These are phyloP conservation scores for Emydura subglobosa DNA, from an alignment of 2,113 vertebrate genomes.

Conservation along the genomic window DNA sequence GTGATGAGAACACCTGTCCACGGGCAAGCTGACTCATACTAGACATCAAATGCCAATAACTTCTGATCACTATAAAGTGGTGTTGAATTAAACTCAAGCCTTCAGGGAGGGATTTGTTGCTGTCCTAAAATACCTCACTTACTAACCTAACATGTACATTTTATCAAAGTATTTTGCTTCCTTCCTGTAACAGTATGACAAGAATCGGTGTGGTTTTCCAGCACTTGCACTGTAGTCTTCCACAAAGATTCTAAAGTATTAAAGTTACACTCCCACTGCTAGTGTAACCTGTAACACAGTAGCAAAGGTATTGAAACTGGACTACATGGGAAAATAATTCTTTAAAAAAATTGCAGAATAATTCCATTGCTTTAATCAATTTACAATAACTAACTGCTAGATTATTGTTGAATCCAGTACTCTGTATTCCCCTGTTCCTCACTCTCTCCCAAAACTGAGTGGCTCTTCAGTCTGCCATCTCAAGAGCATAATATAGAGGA, in stretches of 20 bases:
- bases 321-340: background rate
- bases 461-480: background rate
- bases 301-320: background rate
- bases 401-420: background rate
- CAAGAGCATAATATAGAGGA: background rate
- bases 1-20: background rate
- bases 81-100: conserved; percentile 8
- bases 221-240: background rate
- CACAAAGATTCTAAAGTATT: conserved; percentile 27
- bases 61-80: background rate
- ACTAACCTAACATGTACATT: conserved; percentile 2
- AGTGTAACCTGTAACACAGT: background rate
- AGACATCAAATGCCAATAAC: background rate
- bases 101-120: fast-evolving
- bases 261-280: background rate
- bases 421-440: background rate
- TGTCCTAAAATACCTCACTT: conserved; percentile 5
- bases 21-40: background rate
- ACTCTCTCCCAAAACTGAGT: fast-evolving
- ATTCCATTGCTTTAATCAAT: background rate
- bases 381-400: background rate
- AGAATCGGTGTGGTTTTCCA: conserved; percentile 32
- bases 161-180: background rate
- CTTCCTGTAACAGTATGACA: background rate
- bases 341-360: background rate